Percentiles rank a stretch among this genome's conserved stretches.
phyloP scores from a whole-genome alignment of 2,888 invertebrate species.

The Gymnoscelis rufifasciata region DNA sequence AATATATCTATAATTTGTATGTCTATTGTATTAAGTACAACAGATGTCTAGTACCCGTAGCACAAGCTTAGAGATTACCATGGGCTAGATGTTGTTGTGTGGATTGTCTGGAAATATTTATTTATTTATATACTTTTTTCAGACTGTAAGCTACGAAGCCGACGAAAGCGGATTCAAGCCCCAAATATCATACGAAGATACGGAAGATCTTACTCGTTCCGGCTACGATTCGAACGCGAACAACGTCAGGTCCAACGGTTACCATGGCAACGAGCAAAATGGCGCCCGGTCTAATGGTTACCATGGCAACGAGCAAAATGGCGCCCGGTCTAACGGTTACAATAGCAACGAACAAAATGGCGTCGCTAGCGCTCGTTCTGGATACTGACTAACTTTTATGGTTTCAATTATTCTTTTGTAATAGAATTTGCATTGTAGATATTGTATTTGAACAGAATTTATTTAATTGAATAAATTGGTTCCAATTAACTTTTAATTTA shows the following conservation, averaged over 20 bases:
- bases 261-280: conserved; percentile 20
- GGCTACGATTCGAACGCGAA: conserved; percentile 59
- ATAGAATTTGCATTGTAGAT: conserved; percentile 6
- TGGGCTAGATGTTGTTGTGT: no score
- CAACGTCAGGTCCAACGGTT: conserved; percentile 36
- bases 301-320: conserved; percentile 20
- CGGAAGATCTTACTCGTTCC: conserved; percentile 49
- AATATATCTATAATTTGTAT: no score
- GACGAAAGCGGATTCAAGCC: conserved; percentile 83
- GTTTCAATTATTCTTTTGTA: conserved; percentile 13
- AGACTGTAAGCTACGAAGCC: conserved; percentile 83
- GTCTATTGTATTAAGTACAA: no score
- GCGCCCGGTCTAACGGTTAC: conserved; percentile 30
- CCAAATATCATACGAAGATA: conserved; percentile 81
- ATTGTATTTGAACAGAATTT: neutral
- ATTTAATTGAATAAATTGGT: neutral
- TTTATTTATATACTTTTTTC: conserved; percentile 27
- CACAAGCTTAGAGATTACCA: no score
- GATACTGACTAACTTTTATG: conserved; percentile 37
- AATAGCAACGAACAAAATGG: conserved; percentile 20
- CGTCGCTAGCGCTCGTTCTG: conserved; percentile 32
- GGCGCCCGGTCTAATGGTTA: conserved; percentile 30
- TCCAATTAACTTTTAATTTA: no score
- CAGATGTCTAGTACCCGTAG: no score
- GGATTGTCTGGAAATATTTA: no score